Conservation (phyloP, 2,797 vertebrate genomes). For the Myripristis murdjan region DNA sequence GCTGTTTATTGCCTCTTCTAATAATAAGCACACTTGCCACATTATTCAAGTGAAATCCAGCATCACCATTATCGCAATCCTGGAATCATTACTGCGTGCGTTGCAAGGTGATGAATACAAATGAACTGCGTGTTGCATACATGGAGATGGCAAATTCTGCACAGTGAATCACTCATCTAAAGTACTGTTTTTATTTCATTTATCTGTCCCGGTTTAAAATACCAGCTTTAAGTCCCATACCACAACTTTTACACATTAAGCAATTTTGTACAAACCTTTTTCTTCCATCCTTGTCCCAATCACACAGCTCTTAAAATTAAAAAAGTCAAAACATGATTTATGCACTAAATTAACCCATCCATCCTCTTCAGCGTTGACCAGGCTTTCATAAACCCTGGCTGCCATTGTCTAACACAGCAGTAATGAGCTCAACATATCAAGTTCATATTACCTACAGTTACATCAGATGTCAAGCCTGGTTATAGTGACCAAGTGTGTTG, state of each 20-base stretch:
- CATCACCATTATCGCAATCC: conserved; percentile 21
- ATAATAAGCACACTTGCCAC: conserved; percentile 15
- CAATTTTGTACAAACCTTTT: no score
- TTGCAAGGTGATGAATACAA: conserved; percentile 55
- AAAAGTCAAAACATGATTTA: background rate
- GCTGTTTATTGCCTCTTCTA: conserved; percentile 3
- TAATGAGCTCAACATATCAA: conserved; percentile 31
- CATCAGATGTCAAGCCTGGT: conserved; percentile 54
- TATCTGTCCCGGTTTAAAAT: background rate
- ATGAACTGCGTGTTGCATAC: conserved; percentile 22
- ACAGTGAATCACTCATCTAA: conserved; percentile 24
- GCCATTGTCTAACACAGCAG: conserved; percentile 22
- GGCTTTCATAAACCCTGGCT: conserved; percentile 13
- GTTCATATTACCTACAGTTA: conserved; percentile 46
- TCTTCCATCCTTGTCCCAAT: background rate
- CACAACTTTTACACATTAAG: no score
- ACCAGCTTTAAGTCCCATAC: no score
- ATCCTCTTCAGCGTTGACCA: background rate
- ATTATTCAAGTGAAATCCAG: conserved; percentile 27
- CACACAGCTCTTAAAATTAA: conserved; percentile 8
- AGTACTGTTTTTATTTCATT: background rate
- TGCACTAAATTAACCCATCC: conserved; percentile 13
- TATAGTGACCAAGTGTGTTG: conserved; percentile 34
- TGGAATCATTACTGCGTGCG: conserved; percentile 29
- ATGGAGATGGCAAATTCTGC: conserved; percentile 28